Conservation (phyloP, 2,888 invertebrate species). For the Papilio elwesi region DNA sequence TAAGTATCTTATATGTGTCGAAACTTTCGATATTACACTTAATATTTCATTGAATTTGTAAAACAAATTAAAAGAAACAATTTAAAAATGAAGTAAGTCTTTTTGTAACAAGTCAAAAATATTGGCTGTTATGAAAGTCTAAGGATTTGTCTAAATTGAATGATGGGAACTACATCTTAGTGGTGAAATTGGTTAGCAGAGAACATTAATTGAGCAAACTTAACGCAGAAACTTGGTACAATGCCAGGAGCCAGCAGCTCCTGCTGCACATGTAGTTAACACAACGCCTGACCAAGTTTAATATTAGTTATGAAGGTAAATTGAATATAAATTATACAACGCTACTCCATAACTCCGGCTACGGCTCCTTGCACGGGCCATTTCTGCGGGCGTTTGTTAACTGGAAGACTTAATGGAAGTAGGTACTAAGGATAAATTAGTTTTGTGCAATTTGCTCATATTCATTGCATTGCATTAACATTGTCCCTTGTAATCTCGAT, state of each 20-base stretch:
- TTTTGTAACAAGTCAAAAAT: neutral
- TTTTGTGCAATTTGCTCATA: neutral
- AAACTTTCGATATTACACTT: too few species aligned
- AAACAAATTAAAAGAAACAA: too few species aligned
- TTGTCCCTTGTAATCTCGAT: too few species aligned
- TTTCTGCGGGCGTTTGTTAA: conserved; percentile 31
- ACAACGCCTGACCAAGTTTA: conserved; percentile 35
- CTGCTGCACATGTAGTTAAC: conserved; percentile 36
- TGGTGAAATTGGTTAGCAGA: conserved; percentile 8
- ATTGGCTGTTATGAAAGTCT: neutral
- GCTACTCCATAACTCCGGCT: conserved; percentile 26
- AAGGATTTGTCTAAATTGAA: too few species aligned
- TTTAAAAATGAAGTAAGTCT: too few species aligned
- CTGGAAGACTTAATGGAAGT: conserved; percentile 14
- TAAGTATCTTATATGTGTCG: too few species aligned
- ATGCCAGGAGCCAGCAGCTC: conserved; percentile 28
- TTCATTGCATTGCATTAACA: too few species aligned
- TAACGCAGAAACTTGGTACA: conserved; percentile 31
- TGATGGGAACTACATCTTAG: neutral
- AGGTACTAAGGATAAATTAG: neutral
- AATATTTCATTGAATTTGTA: too few species aligned
- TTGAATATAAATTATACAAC: conserved; percentile 41
- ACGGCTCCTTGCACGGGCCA: conserved; percentile 23
- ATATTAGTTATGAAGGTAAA: conserved; percentile 38
- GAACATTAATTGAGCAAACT: conserved; percentile 36